Evolutionary conservation across 2,113 vertebrate genomes (phyloP), one percentile per base, ranked within the genome.

Genomic region (Thomomys bottae): DNA sequence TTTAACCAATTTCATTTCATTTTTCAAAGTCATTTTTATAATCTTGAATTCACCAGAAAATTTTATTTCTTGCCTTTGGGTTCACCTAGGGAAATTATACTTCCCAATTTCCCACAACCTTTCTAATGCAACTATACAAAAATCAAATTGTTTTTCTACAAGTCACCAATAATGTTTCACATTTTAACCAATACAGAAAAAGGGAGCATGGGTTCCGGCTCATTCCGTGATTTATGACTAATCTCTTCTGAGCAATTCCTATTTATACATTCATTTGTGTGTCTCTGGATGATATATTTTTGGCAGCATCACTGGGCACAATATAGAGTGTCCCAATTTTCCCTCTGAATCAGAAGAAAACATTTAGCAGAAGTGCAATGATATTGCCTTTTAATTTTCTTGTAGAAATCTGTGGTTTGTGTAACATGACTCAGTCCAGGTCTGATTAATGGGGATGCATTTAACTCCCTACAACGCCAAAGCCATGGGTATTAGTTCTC

Each of bases 171-270:
- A 94, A 94, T 78, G 76, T 94, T 96, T 96, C 95, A 82, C 91
- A 94, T 98, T 98, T 97, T 96, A 97, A 96, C 86, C 92, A 97
- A 87, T 38, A 95, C 92, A 54, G 96, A 2, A 5, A 94, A 96
- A 97, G 84, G 71, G 94, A 96, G 30, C 36, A 89, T 36, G 78
- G 91, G 71, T 94, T 97, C 94, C 82, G 38, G 80, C 87, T 97
- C 76, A 76, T 83, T 94, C 95, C 1, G 71, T 98, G 97, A 98
- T 98, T 98, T 98, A 98, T 98, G 96, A 97, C 96, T 95, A 92
- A 49, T 89, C 30, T 84, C 95, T 97, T 97, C 96, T 96, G 97
- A 97, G 97, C 95, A 97, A 97, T 96, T 97, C 92, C 97, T 98
- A 97, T 97, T 97, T 98, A 96, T 96, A 96, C 96, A 95, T 97